Evolutionary conservation across 2,888 invertebrate genomes (phyloP), one percentile per base, ranked within the genome.

Genomic region (Macaria notata): DNA sequence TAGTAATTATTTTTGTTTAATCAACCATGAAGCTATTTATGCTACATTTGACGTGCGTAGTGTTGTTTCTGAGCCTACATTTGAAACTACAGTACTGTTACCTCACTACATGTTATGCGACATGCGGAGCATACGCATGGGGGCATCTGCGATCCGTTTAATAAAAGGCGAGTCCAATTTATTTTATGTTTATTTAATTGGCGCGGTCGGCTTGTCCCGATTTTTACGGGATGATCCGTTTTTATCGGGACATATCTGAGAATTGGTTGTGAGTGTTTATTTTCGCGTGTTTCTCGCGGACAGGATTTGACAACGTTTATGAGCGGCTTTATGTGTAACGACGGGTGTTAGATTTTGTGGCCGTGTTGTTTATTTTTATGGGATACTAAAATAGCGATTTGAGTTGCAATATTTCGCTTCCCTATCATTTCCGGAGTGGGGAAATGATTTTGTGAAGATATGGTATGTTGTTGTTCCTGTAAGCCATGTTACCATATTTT

Each of bases 161-260:
- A 54, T 54, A 59, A 59, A 55, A 44, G 49, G 45, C 38, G 49
- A 29, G 48, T 54, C 45, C 59, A 59, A 59, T 59, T 59, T 59
- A 59, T 45, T 59, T 59, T 51, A 59, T 54, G 59, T 47, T 59
- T 59, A 54, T 59, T 59, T 59, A 59, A 59, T 59, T 59, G 59
- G 42, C 30, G 56, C 49, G 57, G 57, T 58, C 39, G 57, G 57
- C 31, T 39, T 48, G 48, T 47, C 44, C 49, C 57, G 46, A 57
- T 57, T 52, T 58, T 58, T 58, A 58, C 49, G 30, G 49, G 53
- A 54, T 58, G 33, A 49, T 58, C 57, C 53, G 42, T 45, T 58
- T 57, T 58, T 58, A 58, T 58, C 57, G 57, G 38, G 53, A 49
- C 52, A 56, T 56, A 47, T 46, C 42, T 31, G 38, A 45, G 39